Base-by-base conservation (phyloP, 2,888 invertebrate species). In the Fabriciana adippe region DNA sequence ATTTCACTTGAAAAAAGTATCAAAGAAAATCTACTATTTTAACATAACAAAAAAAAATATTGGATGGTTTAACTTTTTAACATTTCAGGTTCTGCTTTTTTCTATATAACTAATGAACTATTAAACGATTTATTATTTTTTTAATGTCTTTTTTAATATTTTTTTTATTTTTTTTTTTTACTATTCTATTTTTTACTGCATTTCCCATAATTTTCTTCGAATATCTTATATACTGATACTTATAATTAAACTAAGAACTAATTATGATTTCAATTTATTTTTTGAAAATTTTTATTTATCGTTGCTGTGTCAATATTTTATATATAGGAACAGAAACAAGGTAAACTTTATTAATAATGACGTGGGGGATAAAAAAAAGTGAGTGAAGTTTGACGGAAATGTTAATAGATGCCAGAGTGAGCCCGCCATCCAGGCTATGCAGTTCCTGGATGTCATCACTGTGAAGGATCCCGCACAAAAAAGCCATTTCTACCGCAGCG, bases 401-500 rank as follows among this genome's bases (percentile, higher is more conserved):
- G 69, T 64, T 41, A 53, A 48, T 72, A 84, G 86, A 72, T 82
- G 85, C 76, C 84, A 74, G 89, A 97, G 97, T 80, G 98, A 99
- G 92, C 96, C 97, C 56, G 96, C 97, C 45, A 97, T 99, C 67
- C 96, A 97, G 78, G 98, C 98, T 16, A 94, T 99, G 78, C 98
- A 99, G 88, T 97, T 97, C 82, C 93, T 99, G 75, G 99, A 99
- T 86, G 96, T 97, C 71, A 96, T 98, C 81, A 96, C 97, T 79
- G 96, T 97, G 95, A 98, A 98, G 88, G 98, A 98, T 84, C 95
- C 97, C 0, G 94, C 94, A 67, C 96, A 97, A 82, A 98, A 98
- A 88, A 94, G 95, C 15, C 96, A 97, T 83, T 99, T 99, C 91
- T 98, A 98, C 88, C 95, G 96, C 74, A 96, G 94, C 76, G 97